Evolutionary conservation across 1,140 invertebrate species (phyloP).

Genomic region (Eupeodes corollae): DNA sequence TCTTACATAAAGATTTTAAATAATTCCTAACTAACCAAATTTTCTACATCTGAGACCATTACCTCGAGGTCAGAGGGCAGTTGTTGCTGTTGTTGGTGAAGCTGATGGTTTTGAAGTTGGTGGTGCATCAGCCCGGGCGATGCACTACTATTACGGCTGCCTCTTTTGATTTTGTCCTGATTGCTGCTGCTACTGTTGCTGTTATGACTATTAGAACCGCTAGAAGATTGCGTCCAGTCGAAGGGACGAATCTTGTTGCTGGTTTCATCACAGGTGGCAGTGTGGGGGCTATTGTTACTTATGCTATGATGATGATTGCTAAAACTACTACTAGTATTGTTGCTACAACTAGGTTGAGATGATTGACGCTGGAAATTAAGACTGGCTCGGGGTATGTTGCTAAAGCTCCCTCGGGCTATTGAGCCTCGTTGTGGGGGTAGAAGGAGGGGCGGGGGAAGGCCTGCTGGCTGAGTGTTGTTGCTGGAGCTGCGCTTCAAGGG

Average conservation of each 20-base stretch:
- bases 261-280: slow-evolving; percentile 4
- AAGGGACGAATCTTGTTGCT: background rate
- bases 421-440: slow-evolving; percentile 2
- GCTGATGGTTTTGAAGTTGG: slow-evolving; percentile 4
- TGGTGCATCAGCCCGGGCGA: background rate
- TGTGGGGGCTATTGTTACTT: slow-evolving; percentile 4
- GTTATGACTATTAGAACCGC: background rate
- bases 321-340: background rate
- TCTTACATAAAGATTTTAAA: no score
- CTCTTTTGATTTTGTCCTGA: background rate
- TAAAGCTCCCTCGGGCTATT: slow-evolving; percentile 26
- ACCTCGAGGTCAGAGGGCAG: slow-evolving; percentile 35
- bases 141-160: background rate
- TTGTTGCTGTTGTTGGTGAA: slow-evolving; percentile 1
- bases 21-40: slow-evolving; percentile 30
- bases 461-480: slow-evolving; percentile 3
- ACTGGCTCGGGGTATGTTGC: slow-evolving; percentile 34
- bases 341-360: background rate
- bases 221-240: slow-evolving; percentile 2
- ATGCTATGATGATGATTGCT: background rate
- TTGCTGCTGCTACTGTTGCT: background rate
- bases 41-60: slow-evolving; percentile 34
- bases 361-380: slow-evolving; percentile 6
- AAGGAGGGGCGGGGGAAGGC: background rate
- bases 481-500: slow-evolving; percentile 7